phyloP scores from a whole-genome alignment of 2,113 vertebrate genomes.

The Orcinus orca region DNA sequence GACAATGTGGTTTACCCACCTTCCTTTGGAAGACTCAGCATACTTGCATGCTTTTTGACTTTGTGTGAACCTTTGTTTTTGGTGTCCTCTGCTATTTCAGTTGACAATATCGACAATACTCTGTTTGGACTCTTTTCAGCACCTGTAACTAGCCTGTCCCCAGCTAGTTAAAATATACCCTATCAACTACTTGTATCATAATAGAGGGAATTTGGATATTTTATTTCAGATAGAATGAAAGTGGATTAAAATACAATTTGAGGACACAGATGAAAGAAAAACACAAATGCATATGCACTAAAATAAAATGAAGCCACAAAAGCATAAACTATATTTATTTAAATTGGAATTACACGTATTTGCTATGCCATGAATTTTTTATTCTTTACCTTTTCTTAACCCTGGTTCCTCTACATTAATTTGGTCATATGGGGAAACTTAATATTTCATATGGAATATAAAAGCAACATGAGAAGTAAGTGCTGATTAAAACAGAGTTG shows the following conservation, averaged over 20 bases:
- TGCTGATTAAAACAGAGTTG: not conserved
- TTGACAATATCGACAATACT: not conserved
- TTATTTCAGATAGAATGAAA: not conserved
- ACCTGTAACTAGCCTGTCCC: not conserved
- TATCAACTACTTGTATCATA: not conserved
- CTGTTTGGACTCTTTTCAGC: not conserved
- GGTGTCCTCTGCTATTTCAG: not conserved
- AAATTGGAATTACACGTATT: not conserved
- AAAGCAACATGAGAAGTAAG: not conserved
- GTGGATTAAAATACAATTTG: not conserved
- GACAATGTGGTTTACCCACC: not conserved
- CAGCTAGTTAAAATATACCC: not conserved
- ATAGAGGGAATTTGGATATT: not conserved
- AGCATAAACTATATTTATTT: not conserved
- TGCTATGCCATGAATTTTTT: not conserved
- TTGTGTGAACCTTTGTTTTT: not conserved
- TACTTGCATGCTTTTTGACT: not conserved
- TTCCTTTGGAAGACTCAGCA: not conserved
- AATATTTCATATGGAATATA: not conserved
- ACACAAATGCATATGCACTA: not conserved
- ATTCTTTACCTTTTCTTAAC: not conserved
- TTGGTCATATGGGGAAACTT: not conserved
- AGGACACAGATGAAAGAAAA: not conserved
- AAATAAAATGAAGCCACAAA: not conserved
- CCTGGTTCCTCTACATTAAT: not conserved